These are phyloP conservation scores for Stratiomys singularior DNA, from an alignment of 2,888 invertebrate species.

Conservation along the genomic window DNA sequence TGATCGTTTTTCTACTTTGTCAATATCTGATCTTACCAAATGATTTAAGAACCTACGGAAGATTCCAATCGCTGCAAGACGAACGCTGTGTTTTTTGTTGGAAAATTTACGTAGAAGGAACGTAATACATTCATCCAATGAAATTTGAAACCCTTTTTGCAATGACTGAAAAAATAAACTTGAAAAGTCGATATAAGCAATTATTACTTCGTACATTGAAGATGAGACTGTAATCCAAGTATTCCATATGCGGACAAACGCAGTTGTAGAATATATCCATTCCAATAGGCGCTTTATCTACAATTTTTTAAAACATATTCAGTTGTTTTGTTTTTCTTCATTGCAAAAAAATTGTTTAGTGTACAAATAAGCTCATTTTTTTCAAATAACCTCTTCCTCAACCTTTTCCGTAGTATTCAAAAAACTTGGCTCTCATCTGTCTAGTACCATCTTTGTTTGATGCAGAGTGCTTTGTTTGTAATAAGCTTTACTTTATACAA, in stretches of 20 bases:
- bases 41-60: constrained; percentile 58
- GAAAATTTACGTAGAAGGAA: constrained; percentile 60
- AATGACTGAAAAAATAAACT: constrained; percentile 56
- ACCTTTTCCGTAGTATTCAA: too few species aligned
- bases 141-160: constrained; percentile 57
- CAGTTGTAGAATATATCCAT: constrained; percentile 55
- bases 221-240: constrained; percentile 59
- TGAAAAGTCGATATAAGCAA: constrained; percentile 6
- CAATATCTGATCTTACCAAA: constrained; percentile 61
- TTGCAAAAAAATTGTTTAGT: too few species aligned
- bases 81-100: constrained; percentile 57
- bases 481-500: too few species aligned
- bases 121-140: constrained; percentile 59
- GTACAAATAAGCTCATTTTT: too few species aligned
- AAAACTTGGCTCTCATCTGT: too few species aligned
- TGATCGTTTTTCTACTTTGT: constrained; percentile 58
- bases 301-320: too few species aligned
- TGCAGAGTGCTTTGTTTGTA: too few species aligned
- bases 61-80: constrained; percentile 57
- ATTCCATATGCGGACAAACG: constrained; percentile 57
- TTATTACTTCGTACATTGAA: constrained; percentile 56
- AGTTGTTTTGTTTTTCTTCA: too few species aligned
- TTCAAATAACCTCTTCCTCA: too few species aligned
- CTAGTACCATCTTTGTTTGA: too few species aligned
- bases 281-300: too few species aligned